These are phyloP conservation scores for Paramacrobiotus metropolitanus DNA, from an alignment of 1,140 invertebrate genomes.

Conservation along the genomic window DNA sequence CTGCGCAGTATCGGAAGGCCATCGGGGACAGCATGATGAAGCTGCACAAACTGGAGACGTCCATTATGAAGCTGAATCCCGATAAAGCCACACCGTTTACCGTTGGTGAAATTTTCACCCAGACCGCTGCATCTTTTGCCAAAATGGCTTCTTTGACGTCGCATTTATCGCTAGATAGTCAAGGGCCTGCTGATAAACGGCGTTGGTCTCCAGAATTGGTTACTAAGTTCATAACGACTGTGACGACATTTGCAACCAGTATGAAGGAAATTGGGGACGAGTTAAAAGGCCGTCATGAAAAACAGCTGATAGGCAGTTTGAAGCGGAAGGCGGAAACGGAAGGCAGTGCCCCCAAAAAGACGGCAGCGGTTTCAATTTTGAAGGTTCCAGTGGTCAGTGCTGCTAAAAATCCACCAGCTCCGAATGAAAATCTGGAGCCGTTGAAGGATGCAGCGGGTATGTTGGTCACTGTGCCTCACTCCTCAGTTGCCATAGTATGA, in stretches of 20 bases:
- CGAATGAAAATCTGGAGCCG: too few relatives aligned
- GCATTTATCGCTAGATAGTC: not conserved
- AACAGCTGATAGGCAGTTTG: not conserved
- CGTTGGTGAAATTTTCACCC: not conserved
- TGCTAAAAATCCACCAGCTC: too few relatives aligned
- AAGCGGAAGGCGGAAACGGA: constrained; percentile 2
- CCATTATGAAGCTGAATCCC: not conserved
- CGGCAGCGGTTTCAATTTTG: not conserved
- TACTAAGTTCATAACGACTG: not conserved
- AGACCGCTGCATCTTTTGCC: not conserved
- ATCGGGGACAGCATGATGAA: not conserved
- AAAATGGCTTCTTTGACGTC: not conserved
- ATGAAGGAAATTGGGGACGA: not conserved
- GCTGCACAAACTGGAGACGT: not conserved
- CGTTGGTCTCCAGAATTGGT: not conserved
- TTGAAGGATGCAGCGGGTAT: too few relatives aligned
- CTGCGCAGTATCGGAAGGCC: not conserved
- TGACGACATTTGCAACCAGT: not conserved
- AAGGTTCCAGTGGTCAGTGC: too few relatives aligned
- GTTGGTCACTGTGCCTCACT: too few relatives aligned
- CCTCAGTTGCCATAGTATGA: too few relatives aligned
- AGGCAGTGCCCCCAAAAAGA: not conserved
- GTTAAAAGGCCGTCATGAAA: not conserved
- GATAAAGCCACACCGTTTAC: not conserved
- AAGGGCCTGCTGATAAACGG: not conserved